Conservation (phyloP, 1,140 invertebrate species). For the Phymastichus coffea region DNA sequence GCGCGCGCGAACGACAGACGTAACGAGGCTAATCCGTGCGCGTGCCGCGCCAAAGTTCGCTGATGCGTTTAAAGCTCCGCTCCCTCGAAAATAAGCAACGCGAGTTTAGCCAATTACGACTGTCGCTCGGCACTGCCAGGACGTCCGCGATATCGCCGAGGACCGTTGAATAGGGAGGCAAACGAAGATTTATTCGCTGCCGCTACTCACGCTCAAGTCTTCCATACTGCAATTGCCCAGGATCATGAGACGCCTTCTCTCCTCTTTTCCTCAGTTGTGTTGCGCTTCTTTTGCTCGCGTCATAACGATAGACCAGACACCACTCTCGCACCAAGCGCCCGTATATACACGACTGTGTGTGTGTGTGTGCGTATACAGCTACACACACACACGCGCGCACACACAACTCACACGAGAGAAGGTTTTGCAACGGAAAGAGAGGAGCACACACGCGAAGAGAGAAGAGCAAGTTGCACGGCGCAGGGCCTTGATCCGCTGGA, state of each 20-base stretch:
- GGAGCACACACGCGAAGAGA: not conserved
- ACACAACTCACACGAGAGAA: no score
- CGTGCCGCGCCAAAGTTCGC: not conserved
- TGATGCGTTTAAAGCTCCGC: not conserved
- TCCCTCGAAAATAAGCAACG: not conserved
- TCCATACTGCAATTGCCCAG: slow-evolving; percentile 44
- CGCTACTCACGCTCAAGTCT: slow-evolving; percentile 51
- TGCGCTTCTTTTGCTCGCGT: not conserved
- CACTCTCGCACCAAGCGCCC: not conserved
- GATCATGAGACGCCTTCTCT: not conserved
- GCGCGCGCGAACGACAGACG: no score
- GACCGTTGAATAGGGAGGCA: not conserved
- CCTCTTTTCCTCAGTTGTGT: not conserved
- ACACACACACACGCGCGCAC: not conserved
- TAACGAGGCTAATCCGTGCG: no score
- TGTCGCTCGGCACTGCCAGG: not conserved
- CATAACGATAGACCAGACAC: no score
- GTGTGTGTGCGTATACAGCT: not conserved
- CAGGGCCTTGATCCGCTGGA: slow-evolving; percentile 27
- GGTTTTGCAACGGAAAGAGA: not conserved
- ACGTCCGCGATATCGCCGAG: not conserved
- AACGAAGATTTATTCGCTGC: not conserved
- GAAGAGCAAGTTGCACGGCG: not conserved
- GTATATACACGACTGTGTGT: not conserved
- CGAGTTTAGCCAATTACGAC: not conserved